Evolutionary conservation across 2,888 invertebrate species (phyloP).

Genomic region (Scaptomyza cyrtandrae): DNA sequence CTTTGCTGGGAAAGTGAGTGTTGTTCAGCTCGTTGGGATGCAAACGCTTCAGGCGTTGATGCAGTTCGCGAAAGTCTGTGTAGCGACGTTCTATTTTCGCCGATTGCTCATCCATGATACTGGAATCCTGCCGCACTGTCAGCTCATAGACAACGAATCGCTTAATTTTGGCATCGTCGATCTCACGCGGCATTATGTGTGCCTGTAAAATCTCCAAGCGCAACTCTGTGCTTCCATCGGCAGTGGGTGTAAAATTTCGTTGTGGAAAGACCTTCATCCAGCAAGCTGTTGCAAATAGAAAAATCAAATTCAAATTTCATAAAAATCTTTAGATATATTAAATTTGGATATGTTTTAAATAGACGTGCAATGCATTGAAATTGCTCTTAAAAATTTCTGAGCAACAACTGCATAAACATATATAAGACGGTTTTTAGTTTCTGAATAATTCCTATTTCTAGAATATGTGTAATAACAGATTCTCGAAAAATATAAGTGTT

Average conservation of each 20-base stretch:
- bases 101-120: conserved; percentile 86
- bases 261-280: conserved; percentile 79
- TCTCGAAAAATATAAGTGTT: background rate
- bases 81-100: conserved; percentile 89
- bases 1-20: conserved; percentile 89
- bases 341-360: background rate
- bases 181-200: conserved; percentile 87
- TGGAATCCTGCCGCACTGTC: conserved; percentile 87
- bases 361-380: background rate
- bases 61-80: conserved; percentile 89
- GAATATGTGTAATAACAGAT: background rate
- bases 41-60: conserved; percentile 87
- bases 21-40: conserved; percentile 86
- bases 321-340: background rate
- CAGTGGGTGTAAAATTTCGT: conserved; percentile 60
- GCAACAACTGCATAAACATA: background rate
- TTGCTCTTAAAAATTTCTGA: background rate
- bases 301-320: background rate
- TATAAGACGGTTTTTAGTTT: background rate
- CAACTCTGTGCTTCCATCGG: conserved; percentile 75
- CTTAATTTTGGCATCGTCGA: conserved; percentile 85
- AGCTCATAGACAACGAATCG: conserved; percentile 90
- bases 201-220: conserved; percentile 89
- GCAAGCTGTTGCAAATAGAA: conserved; percentile 62
- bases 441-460: background rate